Evolutionary conservation across 1,140 invertebrate genomes (phyloP).

Genomic region (Onthophagus taurus): DNA sequence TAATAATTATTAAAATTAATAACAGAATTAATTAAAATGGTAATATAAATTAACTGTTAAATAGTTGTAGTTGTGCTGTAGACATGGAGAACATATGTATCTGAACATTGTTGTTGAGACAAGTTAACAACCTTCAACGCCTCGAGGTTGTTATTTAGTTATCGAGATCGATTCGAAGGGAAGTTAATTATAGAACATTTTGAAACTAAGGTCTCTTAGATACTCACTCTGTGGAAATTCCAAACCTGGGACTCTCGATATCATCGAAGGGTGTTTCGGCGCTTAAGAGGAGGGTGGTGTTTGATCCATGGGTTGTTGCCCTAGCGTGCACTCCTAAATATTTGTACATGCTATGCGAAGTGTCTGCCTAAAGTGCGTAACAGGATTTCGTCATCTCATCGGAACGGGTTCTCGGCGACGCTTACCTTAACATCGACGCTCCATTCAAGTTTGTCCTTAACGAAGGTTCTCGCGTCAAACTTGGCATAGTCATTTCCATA

Average conservation of each 20-base stretch:
- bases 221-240: conserved; percentile 28
- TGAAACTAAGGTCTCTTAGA: too few species aligned
- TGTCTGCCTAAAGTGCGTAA: conserved; percentile 36
- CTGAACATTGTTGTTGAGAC: too few species aligned
- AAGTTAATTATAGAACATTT: too few species aligned
- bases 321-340: conserved; percentile 26
- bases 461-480: conserved; percentile 21
- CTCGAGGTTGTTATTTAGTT: too few species aligned
- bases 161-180: too few species aligned
- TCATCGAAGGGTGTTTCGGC: conserved; percentile 28
- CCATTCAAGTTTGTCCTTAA: conserved; percentile 27
- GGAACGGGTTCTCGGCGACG: background rate
- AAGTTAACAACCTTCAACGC: too few species aligned
- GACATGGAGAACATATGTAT: too few species aligned
- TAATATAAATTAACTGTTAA: too few species aligned
- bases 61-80: too few species aligned
- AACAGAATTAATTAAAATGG: too few species aligned
- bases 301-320: conserved; percentile 16
- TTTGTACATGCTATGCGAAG: conserved; percentile 38
- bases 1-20: too few species aligned
- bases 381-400: background rate
- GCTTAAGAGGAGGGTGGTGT: conserved; percentile 22
- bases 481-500: conserved; percentile 23
- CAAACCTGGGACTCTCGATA: conserved; percentile 27
- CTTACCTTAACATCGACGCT: conserved; percentile 28